Base-by-base conservation (phyloP, 1,140 invertebrate genomes). In the Holcopasites calliopsidis region DNA sequence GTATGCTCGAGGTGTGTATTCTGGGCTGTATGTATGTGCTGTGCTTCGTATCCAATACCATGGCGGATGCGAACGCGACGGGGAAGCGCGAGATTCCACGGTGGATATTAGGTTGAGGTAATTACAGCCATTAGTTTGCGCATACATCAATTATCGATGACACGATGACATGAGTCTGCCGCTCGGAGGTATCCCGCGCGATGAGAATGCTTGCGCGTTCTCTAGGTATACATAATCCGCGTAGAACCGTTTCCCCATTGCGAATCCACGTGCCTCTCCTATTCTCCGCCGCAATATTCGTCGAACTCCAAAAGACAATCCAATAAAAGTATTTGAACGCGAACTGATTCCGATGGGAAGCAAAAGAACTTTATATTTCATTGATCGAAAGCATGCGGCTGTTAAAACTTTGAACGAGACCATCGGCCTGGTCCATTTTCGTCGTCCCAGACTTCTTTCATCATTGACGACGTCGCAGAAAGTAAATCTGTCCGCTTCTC, bases 91-190 rank as follows among this genome's bases (percentile, higher is more conserved):
- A 85, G 86, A 88, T 87, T 84, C 82, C 82, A 84, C 74, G 79
- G 66, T 79, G 77, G 80, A 84, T 86, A 88, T 88, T 89, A 87
- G 87, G 79, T 88, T 77, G 77, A 80, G 85, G 85, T 90, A 89
- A 89, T 89, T 85, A 88, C 86, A 81, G 84, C 85, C 87, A 89
- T 90, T 90, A 90, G 88, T 87, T 85, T 79, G 85, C 84, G 81
- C 85, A 90, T 90, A 89, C 89, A 90, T 90, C 89, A 90, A 90
- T 90, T 90, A 90, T 90, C 85, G 86, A 89, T 84, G 88, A 88
- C 88, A 88, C 80, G 85, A 86, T 87, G 87, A 88, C 85, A 82
- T 52, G 79, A 80, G 83, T 86, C 83, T 82, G 78, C 69, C 81
- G 83, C 85, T 84, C 69, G 72, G 72, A 82, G 82, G 82, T 81